Base-by-base conservation (phyloP, 2,113 vertebrate genomes). In the Fukomys damarensis region DNA sequence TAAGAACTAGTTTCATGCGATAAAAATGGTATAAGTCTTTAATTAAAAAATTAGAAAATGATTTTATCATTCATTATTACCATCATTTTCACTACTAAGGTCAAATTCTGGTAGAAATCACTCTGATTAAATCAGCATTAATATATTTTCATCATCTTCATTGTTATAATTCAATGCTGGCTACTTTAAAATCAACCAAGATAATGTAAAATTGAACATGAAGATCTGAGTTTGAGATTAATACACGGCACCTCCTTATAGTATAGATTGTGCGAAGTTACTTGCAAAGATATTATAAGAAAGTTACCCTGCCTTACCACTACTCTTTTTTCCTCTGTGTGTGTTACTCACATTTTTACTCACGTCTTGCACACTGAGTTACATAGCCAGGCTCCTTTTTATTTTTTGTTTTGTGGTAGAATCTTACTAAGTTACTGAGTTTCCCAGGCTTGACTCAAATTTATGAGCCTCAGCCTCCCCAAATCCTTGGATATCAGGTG, bases 151-250 rank as follows among this genome's bases (percentile, higher is more conserved):
- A 79, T 93, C 20, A 66, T 82, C n/a, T 96, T 80, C 8, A 22
- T 8, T 59, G 4, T 82, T 94, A 43, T 95, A 12, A 14, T 81
- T 86, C 80, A 91, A 35, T 68, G 46, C 35, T 5, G 7, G 61
- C 32, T 84, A 12, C 17, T 22, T 96, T 61, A 65, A 77, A 87
- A 79, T 95, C 77, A 95, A 83, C 79, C 12, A 89, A 86, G 38
- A n/a, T 54, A 96, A 56, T n/a, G 4, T 59, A 76, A 72, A 89
- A 86, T 9, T 77, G 3, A 86, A 49, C n/a, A 28, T 61, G 28
- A 58, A 85, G 26, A 43, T 81, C 54, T 19, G 14, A 77, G 49
- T 89, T 94, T n/a, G 4, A 56, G 30, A 66, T 56, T 61, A 58
- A 63, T 16, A 76, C 11, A 9, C 38, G 30, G 19, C 63, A 89